Evolutionary conservation across 2,797 vertebrate genomes (phyloP), one percentile per base, ranked within the genome.

Genomic region (Anguilla megastoma): DNA sequence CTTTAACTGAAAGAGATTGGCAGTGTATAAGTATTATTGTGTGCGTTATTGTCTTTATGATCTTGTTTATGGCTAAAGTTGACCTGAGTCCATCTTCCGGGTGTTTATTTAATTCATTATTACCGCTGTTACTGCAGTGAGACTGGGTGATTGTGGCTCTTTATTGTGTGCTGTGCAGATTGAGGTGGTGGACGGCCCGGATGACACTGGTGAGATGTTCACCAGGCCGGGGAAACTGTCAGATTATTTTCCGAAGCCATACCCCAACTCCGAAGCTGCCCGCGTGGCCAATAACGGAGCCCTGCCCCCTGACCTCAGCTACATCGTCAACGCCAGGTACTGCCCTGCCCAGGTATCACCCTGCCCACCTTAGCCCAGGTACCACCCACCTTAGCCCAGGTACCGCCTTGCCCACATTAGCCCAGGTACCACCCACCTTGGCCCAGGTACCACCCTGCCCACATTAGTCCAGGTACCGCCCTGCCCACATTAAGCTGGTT

Each of bases 161-260:
- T 14, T 21, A 24, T 12, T 85, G 21, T 83, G 21, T 27, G 21
- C 76, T 84, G 79, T 21, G 50, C 91, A 99, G 98, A 83, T 95
- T 54, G 97, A 99, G 91, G 94, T 99, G 0, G 91, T 97, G 88
- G 98, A 98, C 0, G 98, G 98, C 12, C 98, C 98, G 0, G 96
- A 98, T 69, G 98, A 99, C 7, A 94, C 71, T 0, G 98, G 98
- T 0, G 97, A 98, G 93, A 98, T 99, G 98, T 99, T 98, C 92
- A 97, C 93, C 89, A 94, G 98, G 4, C 95, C 97, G 0, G 98
- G 98, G 18, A 99, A 99, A 91, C 93, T 96, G 58, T 98, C 97
- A 0, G 98, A 99, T 92, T 97, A 96, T 85, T 98, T 99, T 90
- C 98, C 97, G 3, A 97, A 96, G 86, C 98, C 98, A 0, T 99